Percentiles rank a stretch among this genome's conserved stretches.
Conservation (phyloP, 2,113 vertebrate genomes). For the Pelobates fuscus region DNA sequence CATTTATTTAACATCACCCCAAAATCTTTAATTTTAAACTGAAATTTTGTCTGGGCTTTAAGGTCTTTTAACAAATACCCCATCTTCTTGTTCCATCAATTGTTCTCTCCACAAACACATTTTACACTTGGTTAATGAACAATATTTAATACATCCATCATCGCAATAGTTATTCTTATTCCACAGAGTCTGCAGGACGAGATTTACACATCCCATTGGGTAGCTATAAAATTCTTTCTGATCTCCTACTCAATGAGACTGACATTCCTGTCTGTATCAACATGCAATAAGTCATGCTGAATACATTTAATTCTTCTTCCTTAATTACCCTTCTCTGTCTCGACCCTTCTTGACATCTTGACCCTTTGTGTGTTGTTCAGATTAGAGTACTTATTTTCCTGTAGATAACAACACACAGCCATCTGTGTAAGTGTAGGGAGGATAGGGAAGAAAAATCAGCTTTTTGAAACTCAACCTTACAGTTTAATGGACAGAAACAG, state of each 20-base stretch:
- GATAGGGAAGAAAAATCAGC: not conserved
- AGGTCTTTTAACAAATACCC: no score
- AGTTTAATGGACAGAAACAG: slow-evolving; percentile 19
- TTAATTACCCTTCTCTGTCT: not conserved
- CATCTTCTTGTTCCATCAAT: no score
- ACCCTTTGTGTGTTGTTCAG: not conserved
- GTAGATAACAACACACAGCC: slow-evolving; percentile 1
- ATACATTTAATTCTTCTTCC: not conserved
- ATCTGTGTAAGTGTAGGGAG: not conserved
- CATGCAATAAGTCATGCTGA: slow-evolving; percentile 1
- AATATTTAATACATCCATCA: not conserved
- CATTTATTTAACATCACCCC: no score
- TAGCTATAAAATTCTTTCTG: not conserved
- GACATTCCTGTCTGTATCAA: not conserved
- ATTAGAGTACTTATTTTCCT: slow-evolving; percentile 13
- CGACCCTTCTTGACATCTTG: not conserved
- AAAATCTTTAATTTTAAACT: no score
- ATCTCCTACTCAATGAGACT: not conserved
- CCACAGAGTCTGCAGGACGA: not conserved
- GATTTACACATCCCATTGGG: not conserved
- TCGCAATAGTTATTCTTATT: not conserved
- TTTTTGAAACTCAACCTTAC: not conserved
- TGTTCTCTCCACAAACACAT: no score
- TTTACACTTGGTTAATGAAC: no score
- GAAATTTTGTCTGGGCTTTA: no score